A percentile compares a stretch with the other conserved stretches of the same genome.
Conservation (phyloP, 2,888 invertebrate species). For the Junonia oenone region DNA sequence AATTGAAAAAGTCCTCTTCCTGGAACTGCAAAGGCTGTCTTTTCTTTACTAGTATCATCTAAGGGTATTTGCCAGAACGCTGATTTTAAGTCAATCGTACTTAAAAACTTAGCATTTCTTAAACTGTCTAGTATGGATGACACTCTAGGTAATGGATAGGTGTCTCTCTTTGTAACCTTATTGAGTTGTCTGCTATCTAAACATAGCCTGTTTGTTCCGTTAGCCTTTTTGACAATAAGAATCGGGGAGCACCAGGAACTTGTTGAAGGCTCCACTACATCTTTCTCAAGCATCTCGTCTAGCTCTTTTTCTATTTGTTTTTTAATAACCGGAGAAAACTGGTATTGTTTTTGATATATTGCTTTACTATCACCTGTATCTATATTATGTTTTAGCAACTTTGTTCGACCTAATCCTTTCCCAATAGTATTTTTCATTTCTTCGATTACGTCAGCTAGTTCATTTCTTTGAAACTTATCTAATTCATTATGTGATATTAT, state of each 20-base stretch:
- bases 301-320: neutral
- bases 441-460: neutral
- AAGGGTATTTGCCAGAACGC: constrained; percentile 39
- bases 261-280: neutral
- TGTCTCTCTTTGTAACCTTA: constrained; percentile 23
- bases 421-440: constrained; percentile 12
- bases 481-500: too few relatives aligned
- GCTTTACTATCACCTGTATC: constrained; percentile 14
- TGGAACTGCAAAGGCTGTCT: constrained; percentile 22
- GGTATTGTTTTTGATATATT: constrained; percentile 17
- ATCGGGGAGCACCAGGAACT: neutral
- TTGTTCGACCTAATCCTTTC: constrained; percentile 18
- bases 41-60: constrained; percentile 19
- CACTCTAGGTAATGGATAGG: constrained; percentile 21
- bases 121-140: constrained; percentile 18
- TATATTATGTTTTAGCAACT: constrained; percentile 15
- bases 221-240: constrained; percentile 12
- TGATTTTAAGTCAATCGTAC: constrained; percentile 32
- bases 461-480: neutral
- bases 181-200: constrained; percentile 22
- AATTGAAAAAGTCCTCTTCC: constrained; percentile 23
- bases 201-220: constrained; percentile 21
- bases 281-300: neutral
- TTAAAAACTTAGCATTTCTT: constrained; percentile 17
- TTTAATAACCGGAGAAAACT: constrained; percentile 9